Base-by-base conservation (phyloP, 1,140 invertebrate species). In the Eupristina koningsbergeri region DNA sequence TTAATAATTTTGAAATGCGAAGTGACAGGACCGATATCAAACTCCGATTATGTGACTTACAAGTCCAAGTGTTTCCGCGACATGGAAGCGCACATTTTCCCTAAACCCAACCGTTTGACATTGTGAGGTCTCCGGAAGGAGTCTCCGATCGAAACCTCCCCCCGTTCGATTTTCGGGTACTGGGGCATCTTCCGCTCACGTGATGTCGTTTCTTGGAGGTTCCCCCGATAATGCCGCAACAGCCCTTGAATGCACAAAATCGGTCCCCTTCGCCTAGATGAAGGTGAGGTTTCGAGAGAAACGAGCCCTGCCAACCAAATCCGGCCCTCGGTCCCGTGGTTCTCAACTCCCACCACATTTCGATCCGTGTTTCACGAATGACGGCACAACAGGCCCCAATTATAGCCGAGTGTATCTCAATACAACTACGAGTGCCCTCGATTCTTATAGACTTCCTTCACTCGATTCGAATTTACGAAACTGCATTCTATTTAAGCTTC, bases 231-330 rank as follows among this genome's bases (percentile, higher is more conserved):
- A 11, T 9, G 29, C 22, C 41, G 29, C 39, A 53, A 34, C 79
- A 80, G 79, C 88, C 86, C 84, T 87, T 85, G 76, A 81, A 34
- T 6, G 75, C 41, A n/a, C 80, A 84, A 86, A 80, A 84, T 63
- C 63, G 88, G 85, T 77, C 86, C 85, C 88, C 87, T 86, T 81
- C 69, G 36, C 22, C 17, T n/a, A 58, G 1, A 50, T 71, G 29
- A 26, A 71, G 41, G 79, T 69, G 19, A 45, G 15, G 29, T 15
- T 34, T 53, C 80, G 45, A 34, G 31, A 22, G 53, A 69, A 39
- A 45, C 36, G 63, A 39, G 74, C 22, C 11, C 64, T 0, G 75
- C 31, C 8, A n/a, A 31, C 22, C 69, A n/a, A 7, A 26, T 0
- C 31, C 31, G 15, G 34, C 69, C 80, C 80, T 69, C 63, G 17